A percentile compares a stretch with the other conserved stretches of the same genome.
phyloP scores from a whole-genome alignment of 2,113 vertebrate genomes.

The Cottus gobio region DNA sequence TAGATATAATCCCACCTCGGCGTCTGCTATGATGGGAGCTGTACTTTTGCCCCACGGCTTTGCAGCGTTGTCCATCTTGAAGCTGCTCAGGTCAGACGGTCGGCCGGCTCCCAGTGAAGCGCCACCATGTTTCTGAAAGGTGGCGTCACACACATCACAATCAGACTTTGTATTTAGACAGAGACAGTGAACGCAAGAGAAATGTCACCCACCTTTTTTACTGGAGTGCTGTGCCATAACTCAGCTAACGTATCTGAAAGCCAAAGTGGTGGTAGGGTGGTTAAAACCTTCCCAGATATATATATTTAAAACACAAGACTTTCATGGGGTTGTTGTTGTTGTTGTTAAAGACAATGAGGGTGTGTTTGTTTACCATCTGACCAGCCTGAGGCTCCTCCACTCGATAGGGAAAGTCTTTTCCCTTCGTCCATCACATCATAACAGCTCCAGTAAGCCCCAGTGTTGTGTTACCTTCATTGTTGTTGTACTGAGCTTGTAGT shows the following conservation, averaged over 20 bases:
- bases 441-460: not conserved
- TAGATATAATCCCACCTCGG: slow-evolving; percentile 24
- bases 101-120: not conserved
- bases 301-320: not conserved
- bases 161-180: not conserved
- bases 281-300: not conserved
- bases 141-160: not conserved
- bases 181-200: not conserved
- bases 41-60: not conserved
- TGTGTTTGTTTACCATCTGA: slow-evolving; percentile 38
- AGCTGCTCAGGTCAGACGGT: not conserved
- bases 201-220: slow-evolving; percentile 43
- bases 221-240: slow-evolving; percentile 62
- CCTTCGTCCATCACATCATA: slow-evolving; percentile 48
- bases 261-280: not conserved
- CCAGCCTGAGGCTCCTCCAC: not conserved
- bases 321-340: not conserved
- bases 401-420: not conserved
- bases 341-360: not conserved
- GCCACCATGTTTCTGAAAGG: slow-evolving; percentile 30
- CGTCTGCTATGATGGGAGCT: not conserved
- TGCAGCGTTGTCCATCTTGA: slow-evolving; percentile 10
- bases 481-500: not conserved
- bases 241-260: slow-evolving; percentile 39
- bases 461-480: not conserved